Base-by-base conservation (phyloP, 1,140 invertebrate species). In the Danaus melanippus region DNA sequence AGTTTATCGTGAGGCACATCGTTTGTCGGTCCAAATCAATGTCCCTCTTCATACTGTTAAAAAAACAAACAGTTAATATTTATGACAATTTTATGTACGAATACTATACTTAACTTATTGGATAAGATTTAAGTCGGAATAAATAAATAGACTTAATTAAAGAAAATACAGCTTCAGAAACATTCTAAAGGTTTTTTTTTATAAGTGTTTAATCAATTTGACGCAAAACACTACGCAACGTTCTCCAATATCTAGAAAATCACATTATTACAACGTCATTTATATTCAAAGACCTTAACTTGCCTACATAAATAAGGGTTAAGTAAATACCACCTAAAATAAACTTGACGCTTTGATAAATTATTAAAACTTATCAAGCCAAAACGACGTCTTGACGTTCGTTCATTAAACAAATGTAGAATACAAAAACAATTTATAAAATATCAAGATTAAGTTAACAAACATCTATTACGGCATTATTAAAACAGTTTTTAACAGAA, bases 1-100 rank as follows among this genome's bases (percentile, higher is more conserved):
- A 72, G 66, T 74, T 79, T 77, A 79, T 70, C 61, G 58, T 64
- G 73, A 69, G 66, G 69, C 79, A 67, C 68, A 70, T 67, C 64
- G 61, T 48, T 62, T 68, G 69, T 74, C 71, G 56, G 58, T 58
- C 54, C 63, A 59, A 56, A 64, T 72, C 71, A 72, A 62, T 66
- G 61, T 69, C 55, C 56, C 32, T 62, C 62, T 32, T 0, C 21
- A 32, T 32, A 32, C 21, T 3, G 21, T 32, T 32, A 32, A 32
- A 32, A 32, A 32, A 32, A 32, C 21, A 32, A 32, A 32, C 21
- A 32, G 6, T 1, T 32, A 2, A 32, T 32, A 32, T 32, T 32
- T 32, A 7, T 32, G 21, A 32, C 5, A 32, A 32, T 32, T 32
- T 32, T 32, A 32, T 32, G 7, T 32, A 32, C 15, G 15, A 3